phyloP scores from a whole-genome alignment of 2,113 vertebrate species.

The Tichodroma muraria region DNA sequence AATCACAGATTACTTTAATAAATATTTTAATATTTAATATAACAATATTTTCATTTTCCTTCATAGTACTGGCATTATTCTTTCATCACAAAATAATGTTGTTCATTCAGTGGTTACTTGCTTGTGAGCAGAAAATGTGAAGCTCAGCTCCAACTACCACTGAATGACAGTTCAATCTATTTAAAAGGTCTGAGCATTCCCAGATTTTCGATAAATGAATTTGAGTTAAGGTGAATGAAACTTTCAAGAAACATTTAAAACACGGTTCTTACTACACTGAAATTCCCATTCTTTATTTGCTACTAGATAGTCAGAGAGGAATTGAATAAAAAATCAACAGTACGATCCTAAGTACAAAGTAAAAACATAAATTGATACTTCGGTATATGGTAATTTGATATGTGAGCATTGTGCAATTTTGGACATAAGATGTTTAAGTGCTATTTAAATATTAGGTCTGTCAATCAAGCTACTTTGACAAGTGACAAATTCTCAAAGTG shows the following conservation, averaged over 20 bases:
- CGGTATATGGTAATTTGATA: neutral
- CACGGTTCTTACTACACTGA: neutral
- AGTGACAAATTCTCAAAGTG: neutral
- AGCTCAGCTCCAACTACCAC: neutral
- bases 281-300: neutral
- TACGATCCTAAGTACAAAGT: neutral
- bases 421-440: neutral
- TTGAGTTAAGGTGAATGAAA: neutral
- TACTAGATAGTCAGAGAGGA: neutral
- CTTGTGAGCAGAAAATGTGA: neutral
- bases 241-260: neutral
- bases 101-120: neutral
- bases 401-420: neutral
- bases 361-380: neutral
- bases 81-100: neutral
- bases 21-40: neutral
- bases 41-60: neutral
- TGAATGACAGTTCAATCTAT: neutral
- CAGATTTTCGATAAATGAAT: neutral
- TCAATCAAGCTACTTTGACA: neutral
- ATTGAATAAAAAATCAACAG: neutral
- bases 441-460: neutral
- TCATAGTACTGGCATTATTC: neutral
- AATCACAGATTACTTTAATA: neutral
- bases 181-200: neutral